Percentiles rank a stretch among this genome's conserved stretches.
These are phyloP conservation scores for Malacosoma neustria DNA, from an alignment of 2,888 invertebrate genomes.

Conservation along the genomic window DNA sequence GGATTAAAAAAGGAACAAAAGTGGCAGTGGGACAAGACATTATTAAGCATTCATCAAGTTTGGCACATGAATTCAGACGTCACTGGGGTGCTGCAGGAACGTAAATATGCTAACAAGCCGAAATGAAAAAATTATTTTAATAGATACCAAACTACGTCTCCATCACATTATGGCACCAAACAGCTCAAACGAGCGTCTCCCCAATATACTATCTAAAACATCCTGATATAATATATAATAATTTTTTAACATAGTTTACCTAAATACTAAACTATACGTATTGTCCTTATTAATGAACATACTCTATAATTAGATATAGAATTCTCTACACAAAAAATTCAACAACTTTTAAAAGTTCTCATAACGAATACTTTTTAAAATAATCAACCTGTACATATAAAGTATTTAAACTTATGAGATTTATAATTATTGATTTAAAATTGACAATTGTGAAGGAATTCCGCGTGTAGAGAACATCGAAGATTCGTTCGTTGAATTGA, in stretches of 20 bases:
- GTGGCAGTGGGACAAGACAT: conserved; percentile 18
- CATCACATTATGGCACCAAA: conserved; percentile 45
- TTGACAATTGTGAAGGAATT: conserved; percentile 1
- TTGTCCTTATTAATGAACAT: conserved; percentile 31
- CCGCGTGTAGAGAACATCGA: not conserved
- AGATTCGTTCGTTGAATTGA: conserved; percentile 6
- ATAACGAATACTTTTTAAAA: not conserved
- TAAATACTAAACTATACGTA: conserved; percentile 20
- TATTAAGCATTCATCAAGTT: conserved; percentile 21
- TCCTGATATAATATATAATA: conserved; percentile 6
- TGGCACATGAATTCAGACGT: conserved; percentile 26
- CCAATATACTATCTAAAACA: conserved; percentile 14
- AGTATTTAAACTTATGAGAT: not conserved
- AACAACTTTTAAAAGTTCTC: not conserved
- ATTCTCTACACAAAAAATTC: not conserved
- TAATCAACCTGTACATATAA: not conserved
- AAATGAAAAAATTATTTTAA: conserved; percentile 19
- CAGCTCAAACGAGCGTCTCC: conserved; percentile 20
- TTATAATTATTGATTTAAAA: conserved; percentile 2
- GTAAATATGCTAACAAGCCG: conserved; percentile 16
- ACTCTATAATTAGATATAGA: not conserved
- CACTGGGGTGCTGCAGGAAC: conserved; percentile 16
- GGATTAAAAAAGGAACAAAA: conserved; percentile 8
- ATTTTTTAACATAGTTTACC: conserved; percentile 19
- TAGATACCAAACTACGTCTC: conserved; percentile 43